Conservation (phyloP, 2,797 vertebrate species). For the Harpagifer antarcticus region DNA sequence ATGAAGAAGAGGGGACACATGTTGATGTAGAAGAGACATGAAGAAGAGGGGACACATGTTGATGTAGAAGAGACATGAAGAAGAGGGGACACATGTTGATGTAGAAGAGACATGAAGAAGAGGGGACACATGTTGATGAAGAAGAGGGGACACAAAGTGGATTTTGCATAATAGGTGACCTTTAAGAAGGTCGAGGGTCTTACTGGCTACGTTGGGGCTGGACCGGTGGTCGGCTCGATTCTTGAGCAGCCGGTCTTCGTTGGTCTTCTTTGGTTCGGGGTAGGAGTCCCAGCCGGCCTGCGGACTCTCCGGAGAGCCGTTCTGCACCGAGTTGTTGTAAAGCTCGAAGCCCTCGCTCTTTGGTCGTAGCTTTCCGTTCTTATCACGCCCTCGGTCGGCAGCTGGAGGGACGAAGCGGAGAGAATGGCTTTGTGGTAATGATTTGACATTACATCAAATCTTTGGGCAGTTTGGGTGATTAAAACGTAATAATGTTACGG, state of each 20-base stretch:
- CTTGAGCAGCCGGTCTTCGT: conserved; percentile 93
- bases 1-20: too few species aligned
- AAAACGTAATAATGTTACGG: background rate
- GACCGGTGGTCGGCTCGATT: conserved; percentile 96
- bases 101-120: too few species aligned
- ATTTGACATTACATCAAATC: background rate
- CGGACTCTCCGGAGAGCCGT: conserved; percentile 95
- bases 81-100: too few species aligned
- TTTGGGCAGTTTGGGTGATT: background rate
- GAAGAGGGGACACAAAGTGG: too few species aligned
- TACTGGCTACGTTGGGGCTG: conserved; percentile 99
- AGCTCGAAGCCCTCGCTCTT: conserved; percentile 99
- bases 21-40: too few species aligned
- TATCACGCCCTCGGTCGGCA: conserved; percentile 89
- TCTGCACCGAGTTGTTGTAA: conserved; percentile 93
- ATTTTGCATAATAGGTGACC: too few species aligned
- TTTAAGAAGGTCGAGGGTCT: conserved; percentile 56
- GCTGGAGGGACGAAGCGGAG: conserved; percentile 76
- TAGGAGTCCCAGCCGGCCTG: conserved; percentile 93
- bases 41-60: too few species aligned
- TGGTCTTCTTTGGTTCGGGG: conserved; percentile 93
- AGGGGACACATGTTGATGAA: too few species aligned
- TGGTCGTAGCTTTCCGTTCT: conserved; percentile 94
- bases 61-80: too few species aligned
- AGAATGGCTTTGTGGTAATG: background rate